Percentiles rank a stretch among this genome's conserved stretches.
Evolutionary conservation across 2,797 vertebrate species (phyloP).

Genomic region (Darevskia nairensis): DNA sequence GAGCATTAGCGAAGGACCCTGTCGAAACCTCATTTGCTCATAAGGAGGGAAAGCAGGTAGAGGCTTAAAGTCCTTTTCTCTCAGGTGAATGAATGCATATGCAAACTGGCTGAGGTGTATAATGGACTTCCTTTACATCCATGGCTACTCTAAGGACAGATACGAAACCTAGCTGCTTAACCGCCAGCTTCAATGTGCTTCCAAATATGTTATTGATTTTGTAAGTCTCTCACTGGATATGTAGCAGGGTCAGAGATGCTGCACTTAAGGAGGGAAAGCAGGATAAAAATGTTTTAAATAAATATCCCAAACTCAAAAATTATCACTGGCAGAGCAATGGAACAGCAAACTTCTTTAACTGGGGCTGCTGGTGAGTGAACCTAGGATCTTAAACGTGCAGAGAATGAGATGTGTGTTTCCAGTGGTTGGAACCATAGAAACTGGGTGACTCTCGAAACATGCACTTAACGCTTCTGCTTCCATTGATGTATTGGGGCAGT

Average conservation of each 20-base stretch:
- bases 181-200: slow-evolving; percentile 9
- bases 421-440: background rate
- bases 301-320: background rate
- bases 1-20: background rate
- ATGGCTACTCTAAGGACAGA: background rate
- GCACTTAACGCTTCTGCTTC: background rate
- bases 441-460: background rate
- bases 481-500: background rate
- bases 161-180: background rate
- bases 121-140: background rate
- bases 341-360: background rate
- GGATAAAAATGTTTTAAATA: background rate
- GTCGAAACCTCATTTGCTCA: background rate
- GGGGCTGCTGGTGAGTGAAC: background rate
- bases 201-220: background rate
- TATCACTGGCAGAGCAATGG: background rate
- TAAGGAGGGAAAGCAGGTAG: background rate
- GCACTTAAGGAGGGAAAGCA: background rate
- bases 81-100: background rate
- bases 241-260: background rate
- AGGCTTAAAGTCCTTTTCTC: background rate
- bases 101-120: background rate
- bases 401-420: background rate
- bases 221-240: background rate
- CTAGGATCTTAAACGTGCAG: background rate